Base-by-base conservation (phyloP, 2,888 invertebrate species). In the Melinaea menophilus region DNA sequence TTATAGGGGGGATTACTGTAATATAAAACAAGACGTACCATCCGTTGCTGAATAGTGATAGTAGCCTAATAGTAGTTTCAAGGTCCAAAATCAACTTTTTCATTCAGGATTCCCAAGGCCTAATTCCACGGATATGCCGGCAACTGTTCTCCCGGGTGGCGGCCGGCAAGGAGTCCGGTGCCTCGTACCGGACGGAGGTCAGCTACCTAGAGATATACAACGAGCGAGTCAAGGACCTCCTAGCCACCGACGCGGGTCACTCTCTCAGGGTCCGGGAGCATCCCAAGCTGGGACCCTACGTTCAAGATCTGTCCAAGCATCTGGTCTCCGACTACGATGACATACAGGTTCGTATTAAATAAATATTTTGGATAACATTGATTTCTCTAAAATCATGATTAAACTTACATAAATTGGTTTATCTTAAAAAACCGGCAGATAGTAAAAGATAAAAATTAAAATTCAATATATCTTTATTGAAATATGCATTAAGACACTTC, bases 171-270 rank as follows among this genome's bases (percentile, higher is more conserved):
- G 95, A 95, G 79, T 93, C 94, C 48, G 96, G 96, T 2, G 95
- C 95, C 0, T 96, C 95, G 0, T 96, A 96, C 81, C 93, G 96
- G 73, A 96, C 96, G 0, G 95, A 96, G 81, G 97, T 97, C 75
- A 95, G 95, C 79, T 96, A 96, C 84, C 87, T 96, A 70, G 96
- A 96, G 88, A 96, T 96, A 68, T 96, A 96, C 87, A 96, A 96
- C 80, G 96, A 96, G 84, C 91, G 94, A 64, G 96, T 96, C 0
- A 93, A 94, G 81, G 95, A 95, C 80, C 86, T 95, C 67, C 85
- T 95, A 61, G 91, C 93, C 9, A 86, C 82, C 54, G 91, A 86
- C 81, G 92, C 91, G 55, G 94, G 91, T 0, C 95, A 95, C 83
- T 94, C 94, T 2, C 89, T 96, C 4, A 91, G 94, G 75, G 95